Evolutionary conservation across 2,113 vertebrate species (phyloP).

Genomic region (Acrocephalus kingi): DNA sequence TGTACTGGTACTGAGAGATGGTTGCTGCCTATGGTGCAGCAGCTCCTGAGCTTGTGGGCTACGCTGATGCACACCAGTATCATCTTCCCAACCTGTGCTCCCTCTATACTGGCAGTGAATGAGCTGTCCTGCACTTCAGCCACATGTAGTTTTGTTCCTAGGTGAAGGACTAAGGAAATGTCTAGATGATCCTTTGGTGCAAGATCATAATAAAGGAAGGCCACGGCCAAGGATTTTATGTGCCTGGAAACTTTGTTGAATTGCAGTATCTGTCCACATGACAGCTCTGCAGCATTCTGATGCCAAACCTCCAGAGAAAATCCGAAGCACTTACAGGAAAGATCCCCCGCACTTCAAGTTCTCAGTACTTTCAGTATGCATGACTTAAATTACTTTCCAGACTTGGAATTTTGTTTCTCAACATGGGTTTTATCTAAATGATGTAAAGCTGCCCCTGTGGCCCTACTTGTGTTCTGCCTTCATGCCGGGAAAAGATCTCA

Average conservation of each 20-base stretch:
- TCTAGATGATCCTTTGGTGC: neutral
- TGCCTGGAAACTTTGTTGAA: constrained; percentile 19
- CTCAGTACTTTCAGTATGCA: neutral
- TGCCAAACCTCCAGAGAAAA: constrained; percentile 35
- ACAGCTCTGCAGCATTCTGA: neutral
- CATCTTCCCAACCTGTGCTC: neutral
- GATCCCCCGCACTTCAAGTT: neutral
- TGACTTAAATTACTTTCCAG: neutral
- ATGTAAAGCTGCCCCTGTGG: neutral
- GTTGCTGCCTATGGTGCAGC: neutral
- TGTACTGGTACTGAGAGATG: neutral
- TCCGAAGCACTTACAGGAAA: constrained; percentile 32
- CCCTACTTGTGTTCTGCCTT: neutral
- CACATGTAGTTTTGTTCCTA: neutral
- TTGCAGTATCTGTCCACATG: constrained; percentile 7
- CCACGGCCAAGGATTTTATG: constrained; percentile 34
- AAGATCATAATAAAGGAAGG: neutral
- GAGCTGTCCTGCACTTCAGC: neutral
- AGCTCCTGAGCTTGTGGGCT: neutral
- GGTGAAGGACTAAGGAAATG: neutral
- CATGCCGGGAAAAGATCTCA: neutral
- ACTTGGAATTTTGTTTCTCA: constrained; percentile 8
- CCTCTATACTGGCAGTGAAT: neutral
- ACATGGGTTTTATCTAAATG: neutral
- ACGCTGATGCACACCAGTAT: neutral